These are phyloP conservation scores for Bombus sibiricus DNA, from an alignment of 1,140 invertebrate genomes.

Conservation along the genomic window DNA sequence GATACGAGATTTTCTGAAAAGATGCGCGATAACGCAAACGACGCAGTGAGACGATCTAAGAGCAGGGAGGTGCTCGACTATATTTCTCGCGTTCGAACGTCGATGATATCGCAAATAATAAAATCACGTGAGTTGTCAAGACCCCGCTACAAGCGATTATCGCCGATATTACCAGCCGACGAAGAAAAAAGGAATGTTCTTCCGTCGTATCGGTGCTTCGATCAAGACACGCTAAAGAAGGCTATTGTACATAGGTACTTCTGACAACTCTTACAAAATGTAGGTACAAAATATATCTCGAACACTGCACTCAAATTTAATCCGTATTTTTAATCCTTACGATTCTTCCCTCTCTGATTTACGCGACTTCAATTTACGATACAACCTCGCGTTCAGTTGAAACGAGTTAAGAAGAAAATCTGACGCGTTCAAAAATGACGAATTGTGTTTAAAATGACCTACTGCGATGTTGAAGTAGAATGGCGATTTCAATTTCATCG, in stretches of 20 bases:
- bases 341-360: background rate
- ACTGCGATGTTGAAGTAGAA: background rate
- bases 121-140: constrained; percentile 51
- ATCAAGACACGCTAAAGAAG: constrained; percentile 33
- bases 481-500: background rate
- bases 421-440: too few species aligned
- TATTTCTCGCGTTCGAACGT: constrained; percentile 50
- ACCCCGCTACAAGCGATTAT: constrained; percentile 53
- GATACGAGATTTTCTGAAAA: constrained; percentile 55
- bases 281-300: background rate
- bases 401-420: too few species aligned
- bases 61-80: background rate
- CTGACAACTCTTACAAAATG: background rate
- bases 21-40: constrained; percentile 40
- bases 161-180: constrained; percentile 37
- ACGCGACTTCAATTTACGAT: background rate
- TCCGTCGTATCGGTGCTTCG: constrained; percentile 9
- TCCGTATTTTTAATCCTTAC: background rate
- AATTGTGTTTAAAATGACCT: too few species aligned
- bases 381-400: background rate
- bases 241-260: background rate
- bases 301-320: background rate
- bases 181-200: constrained; percentile 23
- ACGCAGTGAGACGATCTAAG: constrained; percentile 5
- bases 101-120: constrained; percentile 56